Evolutionary conservation across 2,113 vertebrate genomes (phyloP), one percentile per base, ranked within the genome.

Genomic region (Carassius auratus): DNA sequence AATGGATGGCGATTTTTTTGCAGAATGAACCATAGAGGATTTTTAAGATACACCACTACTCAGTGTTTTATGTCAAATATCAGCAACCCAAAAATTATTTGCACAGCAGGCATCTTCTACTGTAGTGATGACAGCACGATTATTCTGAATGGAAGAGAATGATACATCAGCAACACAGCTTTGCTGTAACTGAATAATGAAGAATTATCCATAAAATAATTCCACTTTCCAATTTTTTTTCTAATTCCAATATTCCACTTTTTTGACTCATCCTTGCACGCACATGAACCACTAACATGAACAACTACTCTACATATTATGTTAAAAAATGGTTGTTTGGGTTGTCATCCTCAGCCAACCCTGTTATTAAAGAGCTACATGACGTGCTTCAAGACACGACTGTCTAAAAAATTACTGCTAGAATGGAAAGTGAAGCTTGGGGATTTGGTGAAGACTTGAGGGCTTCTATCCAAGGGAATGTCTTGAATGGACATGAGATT

Each of bases 361-460:
- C n/a, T 26, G 42, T 84, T 85, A 76, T 26, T 64, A 86, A 85
- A 75, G 36, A 80, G 30, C 78, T 86, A 66, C 82, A 79, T 64
- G 74, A 83, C 66, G 52, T 23, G 19, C 57, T 50, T 33, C 19
- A 19, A 59, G 71, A n/a, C 50, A 42, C 38, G 38, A 42, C 5
- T 42, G 38, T 7, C 6, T 42, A 42, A 42, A 42, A 42, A 42
- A 42, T 42, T 42, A 42, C 42, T 23, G 26, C 75, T 17, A 33
- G 76, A 15, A 74, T 84, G 80, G 76, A 59, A 76, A 62, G 21
- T n/a, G 66, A 15, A 84, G 15, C 30, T 57, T 50, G 59, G 14
- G 21, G 61, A 68, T 74, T 64, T 71, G 42, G 14, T 52, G 33
- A 42, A 76, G 59, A 33, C 79, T 62, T 71, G 26, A 62, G 55